Evolutionary conservation across 2,113 vertebrate genomes (phyloP), one percentile per base, ranked within the genome.

Genomic region (Paradoxurus hermaphroditus): DNA sequence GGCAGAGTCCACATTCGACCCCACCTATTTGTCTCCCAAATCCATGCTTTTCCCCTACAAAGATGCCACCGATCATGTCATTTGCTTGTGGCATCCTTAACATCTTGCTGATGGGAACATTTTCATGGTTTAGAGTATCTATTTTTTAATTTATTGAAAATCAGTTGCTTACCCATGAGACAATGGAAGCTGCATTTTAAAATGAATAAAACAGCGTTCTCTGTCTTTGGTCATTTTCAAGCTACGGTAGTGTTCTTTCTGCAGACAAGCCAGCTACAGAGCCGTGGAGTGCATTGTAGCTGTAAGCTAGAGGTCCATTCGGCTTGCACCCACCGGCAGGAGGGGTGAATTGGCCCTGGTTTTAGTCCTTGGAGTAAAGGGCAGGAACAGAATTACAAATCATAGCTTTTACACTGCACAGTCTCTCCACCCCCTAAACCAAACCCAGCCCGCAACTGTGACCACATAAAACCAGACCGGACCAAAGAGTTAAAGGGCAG

Each of bases 291-390:
- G 11, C 8, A 0, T 19, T 31, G 44, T 9, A 72, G 67, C 51
- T 56, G 44, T 53, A 79, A 73, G 49, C 39, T 39, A 31, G 15
- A 68, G n/a, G 81, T 23, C 56, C 5, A 0, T 3, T 39, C 39
- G 79, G n/a, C 41, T 12, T 0, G 34, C 11, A 14, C 7, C 11
- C 19, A 0, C 1, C 87, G 44, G 34, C 53, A 41, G 56, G 59
- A n/a, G 51, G 23, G 72, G 25, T 1, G 10, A 29, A 10, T 1
- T 70, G 93, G 63, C 65, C 5, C 62, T 44, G 83, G 8, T 7
- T 29, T 63, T 9, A 39, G 94, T 62, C 39, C 72, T 94, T 31
- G 21, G 81, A 70, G 29, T 44, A 14, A 13, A 10, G 77, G 82
- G 44, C 10, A 31, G 46, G 95, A 89, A 62, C 46, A 34, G 62